A percentile compares a stretch with the other conserved stretches of the same genome.
Conservation (phyloP, 1,140 invertebrate genomes). For the Drosophila athabasca region DNA sequence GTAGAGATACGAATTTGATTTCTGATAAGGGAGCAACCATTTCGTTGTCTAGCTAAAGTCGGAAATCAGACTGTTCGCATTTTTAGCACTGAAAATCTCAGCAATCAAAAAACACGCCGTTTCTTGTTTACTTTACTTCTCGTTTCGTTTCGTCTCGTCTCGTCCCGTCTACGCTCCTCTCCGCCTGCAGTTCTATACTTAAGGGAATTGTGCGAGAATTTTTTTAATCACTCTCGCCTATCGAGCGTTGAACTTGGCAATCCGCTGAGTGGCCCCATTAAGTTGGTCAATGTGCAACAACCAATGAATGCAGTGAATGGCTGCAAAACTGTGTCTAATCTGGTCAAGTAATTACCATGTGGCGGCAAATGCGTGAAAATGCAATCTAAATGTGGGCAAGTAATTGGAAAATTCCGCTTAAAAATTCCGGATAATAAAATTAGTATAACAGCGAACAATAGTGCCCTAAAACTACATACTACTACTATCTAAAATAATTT, state of each 20-base stretch:
- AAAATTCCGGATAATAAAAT: no score
- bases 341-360: neutral
- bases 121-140: constrained; percentile 20
- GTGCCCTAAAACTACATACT: no score
- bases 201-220: neutral
- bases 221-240: constrained; percentile 41
- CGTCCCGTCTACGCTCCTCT: neutral
- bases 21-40: constrained; percentile 39
- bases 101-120: constrained; percentile 12
- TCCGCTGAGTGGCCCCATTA: constrained; percentile 3
- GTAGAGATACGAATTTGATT: constrained; percentile 28
- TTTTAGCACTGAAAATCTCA: constrained; percentile 17
- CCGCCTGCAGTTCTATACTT: neutral
- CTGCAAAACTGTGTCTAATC: neutral
- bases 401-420: no score
- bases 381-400: no score
- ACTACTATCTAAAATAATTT: no score
- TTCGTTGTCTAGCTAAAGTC: constrained; percentile 18
- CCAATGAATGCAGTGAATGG: neutral
- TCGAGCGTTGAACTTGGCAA: constrained; percentile 68
- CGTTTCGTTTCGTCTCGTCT: neutral
- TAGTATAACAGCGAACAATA: no score
- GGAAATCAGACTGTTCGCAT: constrained; percentile 16
- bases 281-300: constrained; percentile 2
- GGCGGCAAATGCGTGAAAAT: no score